These are phyloP conservation scores for Chironomus tepperi DNA, from an alignment of 1,140 invertebrate species.

Conservation along the genomic window DNA sequence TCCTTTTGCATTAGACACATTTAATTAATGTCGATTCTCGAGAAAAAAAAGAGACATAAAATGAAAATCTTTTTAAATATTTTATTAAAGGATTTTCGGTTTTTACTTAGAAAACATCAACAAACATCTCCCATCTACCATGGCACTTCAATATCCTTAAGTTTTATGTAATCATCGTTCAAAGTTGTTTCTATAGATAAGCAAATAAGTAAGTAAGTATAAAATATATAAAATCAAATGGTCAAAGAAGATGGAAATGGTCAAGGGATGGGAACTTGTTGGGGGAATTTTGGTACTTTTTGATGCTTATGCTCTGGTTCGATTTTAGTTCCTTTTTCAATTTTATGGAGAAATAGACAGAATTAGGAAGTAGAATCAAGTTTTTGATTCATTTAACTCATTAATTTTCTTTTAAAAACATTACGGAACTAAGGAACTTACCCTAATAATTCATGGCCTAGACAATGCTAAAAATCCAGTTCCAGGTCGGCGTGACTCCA, in stretches of 20 bases:
- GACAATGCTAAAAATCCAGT: too few relatives aligned
- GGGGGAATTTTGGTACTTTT: too few relatives aligned
- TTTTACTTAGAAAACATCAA: not conserved
- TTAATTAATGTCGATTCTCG: slow-evolving; percentile 9
- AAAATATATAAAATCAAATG: not conserved
- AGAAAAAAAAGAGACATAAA: not conserved
- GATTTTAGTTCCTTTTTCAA: too few relatives aligned
- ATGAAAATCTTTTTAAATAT: slow-evolving; percentile 15
- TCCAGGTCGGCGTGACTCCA: too few relatives aligned
- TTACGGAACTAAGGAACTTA: too few relatives aligned
- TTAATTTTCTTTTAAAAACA: too few relatives aligned
- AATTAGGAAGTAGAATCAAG: too few relatives aligned
- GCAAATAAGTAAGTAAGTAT: not conserved
- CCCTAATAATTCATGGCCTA: too few relatives aligned
- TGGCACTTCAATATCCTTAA: not conserved
- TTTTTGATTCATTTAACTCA: too few relatives aligned
- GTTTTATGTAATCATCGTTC: slow-evolving; percentile 10
- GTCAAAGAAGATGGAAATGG: not conserved
- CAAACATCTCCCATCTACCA: not conserved
- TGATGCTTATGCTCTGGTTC: too few relatives aligned
- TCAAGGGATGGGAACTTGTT: too few relatives aligned
- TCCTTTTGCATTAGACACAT: slow-evolving; percentile 6
- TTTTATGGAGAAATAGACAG: too few relatives aligned
- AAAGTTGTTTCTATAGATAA: not conserved
- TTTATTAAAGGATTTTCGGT: slow-evolving; percentile 5